Percentiles rank a stretch among this genome's conserved stretches.
Conservation (phyloP, 2,888 invertebrate species). For the Prenolepis imparis region DNA sequence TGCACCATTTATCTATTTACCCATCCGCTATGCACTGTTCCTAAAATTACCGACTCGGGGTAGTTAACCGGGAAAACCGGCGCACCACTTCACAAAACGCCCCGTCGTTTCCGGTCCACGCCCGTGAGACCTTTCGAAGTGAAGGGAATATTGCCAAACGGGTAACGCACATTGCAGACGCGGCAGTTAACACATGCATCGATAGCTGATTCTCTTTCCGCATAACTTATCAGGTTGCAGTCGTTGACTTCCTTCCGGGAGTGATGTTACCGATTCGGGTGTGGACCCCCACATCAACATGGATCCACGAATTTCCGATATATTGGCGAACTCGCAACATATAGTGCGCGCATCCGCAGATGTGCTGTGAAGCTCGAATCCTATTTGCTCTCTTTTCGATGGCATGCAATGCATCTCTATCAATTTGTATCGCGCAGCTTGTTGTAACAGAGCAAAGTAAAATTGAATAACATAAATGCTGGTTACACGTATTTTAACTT, state of each 20-base stretch:
- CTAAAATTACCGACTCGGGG: constrained; percentile 33
- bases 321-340: constrained; percentile 50
- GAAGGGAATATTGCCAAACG: neutral
- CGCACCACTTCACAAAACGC: constrained; percentile 31
- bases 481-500: constrained; percentile 21
- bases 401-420: constrained; percentile 63
- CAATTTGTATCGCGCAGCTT: constrained; percentile 56
- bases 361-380: constrained; percentile 21
- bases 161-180: constrained; percentile 20
- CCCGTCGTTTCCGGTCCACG: constrained; percentile 15
- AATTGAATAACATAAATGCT: constrained; percentile 18
- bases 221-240: constrained; percentile 65
- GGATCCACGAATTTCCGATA: constrained; percentile 65
- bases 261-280: constrained; percentile 20
- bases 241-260: constrained; percentile 35
- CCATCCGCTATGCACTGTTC: constrained; percentile 40
- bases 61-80: constrained; percentile 23
- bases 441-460: constrained; percentile 12
- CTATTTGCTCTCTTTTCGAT: constrained; percentile 28
- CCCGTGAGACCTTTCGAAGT: constrained; percentile 22
- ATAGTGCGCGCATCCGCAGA: constrained; percentile 11
- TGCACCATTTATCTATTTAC: constrained; percentile 47
- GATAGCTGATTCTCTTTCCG: constrained; percentile 65
- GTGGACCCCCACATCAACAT: constrained; percentile 40
- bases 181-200: constrained; percentile 22